Conservation (phyloP, 2,113 vertebrate genomes). For the Gymnorhina tibicen region DNA sequence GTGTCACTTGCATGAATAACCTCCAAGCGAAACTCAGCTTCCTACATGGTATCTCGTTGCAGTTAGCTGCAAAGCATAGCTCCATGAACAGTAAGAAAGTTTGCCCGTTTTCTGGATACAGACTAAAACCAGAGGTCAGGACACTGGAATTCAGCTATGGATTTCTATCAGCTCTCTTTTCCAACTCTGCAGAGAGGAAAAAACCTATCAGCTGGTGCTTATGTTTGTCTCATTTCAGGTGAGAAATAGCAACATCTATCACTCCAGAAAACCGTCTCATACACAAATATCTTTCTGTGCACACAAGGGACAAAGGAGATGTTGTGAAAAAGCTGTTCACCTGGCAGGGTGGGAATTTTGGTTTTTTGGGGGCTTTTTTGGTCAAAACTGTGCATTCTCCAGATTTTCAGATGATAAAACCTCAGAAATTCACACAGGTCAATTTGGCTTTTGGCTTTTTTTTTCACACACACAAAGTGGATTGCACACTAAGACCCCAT, state of each 20-base stretch:
- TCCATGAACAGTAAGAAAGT: background rate
- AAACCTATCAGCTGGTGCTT: background rate
- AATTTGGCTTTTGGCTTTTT: accelerated
- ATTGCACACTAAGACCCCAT: background rate
- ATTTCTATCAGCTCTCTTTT: background rate
- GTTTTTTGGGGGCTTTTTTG: background rate
- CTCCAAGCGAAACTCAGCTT: background rate
- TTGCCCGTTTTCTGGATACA: background rate
- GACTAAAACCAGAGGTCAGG: background rate
- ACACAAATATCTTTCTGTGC: background rate
- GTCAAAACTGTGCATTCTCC: background rate
- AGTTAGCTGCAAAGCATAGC: background rate
- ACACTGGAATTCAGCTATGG: background rate
- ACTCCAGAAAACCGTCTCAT: background rate
- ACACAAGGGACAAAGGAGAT: background rate
- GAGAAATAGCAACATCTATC: background rate
- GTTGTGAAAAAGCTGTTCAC: accelerated
- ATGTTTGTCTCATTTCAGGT: background rate
- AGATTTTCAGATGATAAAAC: background rate
- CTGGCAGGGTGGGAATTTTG: no score
- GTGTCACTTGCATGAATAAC: background rate
- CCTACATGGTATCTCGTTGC: background rate
- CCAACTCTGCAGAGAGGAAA: background rate
- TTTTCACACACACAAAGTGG: background rate
- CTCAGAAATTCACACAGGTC: background rate